Base-by-base conservation (phyloP, 1,140 invertebrate genomes). In the Euura saliciscinereae region DNA sequence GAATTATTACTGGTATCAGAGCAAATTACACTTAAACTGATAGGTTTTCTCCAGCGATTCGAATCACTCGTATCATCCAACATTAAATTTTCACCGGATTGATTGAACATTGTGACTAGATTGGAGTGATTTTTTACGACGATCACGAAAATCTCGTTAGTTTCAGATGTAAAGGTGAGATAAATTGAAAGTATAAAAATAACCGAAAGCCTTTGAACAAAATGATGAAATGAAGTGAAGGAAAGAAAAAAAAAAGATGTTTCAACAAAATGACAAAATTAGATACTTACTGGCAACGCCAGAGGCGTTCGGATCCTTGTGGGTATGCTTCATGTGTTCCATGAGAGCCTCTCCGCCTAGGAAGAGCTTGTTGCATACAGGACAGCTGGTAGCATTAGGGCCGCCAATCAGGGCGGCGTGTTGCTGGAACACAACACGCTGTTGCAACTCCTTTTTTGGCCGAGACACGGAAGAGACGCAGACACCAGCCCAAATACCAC, bases 311-410 rank as follows among this genome's bases (percentile, higher is more conserved):
- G 95, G 95, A 83, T 98, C 96, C 89, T 97, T 97, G 88, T 98
- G 96, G 45, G 95, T 95, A 85, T 95, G 94, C 88, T 97, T 97
- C 96, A 97, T 97, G 86, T 98, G 96, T 85, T 97, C 96, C 90
- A 98, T 96, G 67, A 98, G 91, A 66, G 95, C 94, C 87, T 97
- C 96, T 71, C 93, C 93, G 76, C 95, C 95, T 80, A 97, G 91
- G 89, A 97, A 96, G 80, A 97, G 92, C 89, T 97, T 97, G 89
- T 97, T 95, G 89, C 96, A 97, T 78, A 97, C 91, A 46, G 95
- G 95, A 88, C 96, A 97, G 77, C 92, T 94, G 72, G 95, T 96
- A 78, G 94, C 94, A 82, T 96, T 96, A 65, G 95, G 95, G 77
- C 95, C 95, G 77, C 95, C 95, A 81, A 93, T 92, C 88, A 96